Conservation (phyloP, 2,888 invertebrate genomes). For the Ormyrus rosae region DNA sequence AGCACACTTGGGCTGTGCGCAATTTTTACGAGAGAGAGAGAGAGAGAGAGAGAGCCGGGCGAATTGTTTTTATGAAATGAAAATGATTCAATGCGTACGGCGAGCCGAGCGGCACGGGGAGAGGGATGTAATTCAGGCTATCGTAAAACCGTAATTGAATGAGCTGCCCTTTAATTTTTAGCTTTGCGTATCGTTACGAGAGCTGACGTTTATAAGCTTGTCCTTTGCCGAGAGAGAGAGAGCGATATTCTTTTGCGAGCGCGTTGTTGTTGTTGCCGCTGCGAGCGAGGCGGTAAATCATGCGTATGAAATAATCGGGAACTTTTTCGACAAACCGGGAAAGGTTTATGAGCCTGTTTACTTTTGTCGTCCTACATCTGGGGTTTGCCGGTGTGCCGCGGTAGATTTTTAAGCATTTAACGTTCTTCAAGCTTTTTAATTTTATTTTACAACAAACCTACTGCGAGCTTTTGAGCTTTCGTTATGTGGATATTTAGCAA, state of each 20-base stretch:
- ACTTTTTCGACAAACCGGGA: too few relatives aligned
- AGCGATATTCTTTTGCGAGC: neutral
- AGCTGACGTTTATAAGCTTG: conserved; percentile 52
- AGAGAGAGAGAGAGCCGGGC: conserved; percentile 8
- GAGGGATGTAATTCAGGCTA: conserved; percentile 25
- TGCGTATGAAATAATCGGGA: too few relatives aligned
- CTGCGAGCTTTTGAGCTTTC: too few relatives aligned
- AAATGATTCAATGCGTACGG: conserved; percentile 42
- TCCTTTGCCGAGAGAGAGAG: conserved; percentile 8
- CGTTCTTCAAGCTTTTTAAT: too few relatives aligned
- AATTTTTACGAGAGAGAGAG: conserved; percentile 50
- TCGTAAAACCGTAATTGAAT: conserved; percentile 50
- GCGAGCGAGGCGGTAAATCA: too few relatives aligned
- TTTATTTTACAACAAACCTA: too few relatives aligned
- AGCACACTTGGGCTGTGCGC: conserved; percentile 8
- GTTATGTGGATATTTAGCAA: too few relatives aligned
- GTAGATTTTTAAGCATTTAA: too few relatives aligned
- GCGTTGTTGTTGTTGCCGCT: neutral
- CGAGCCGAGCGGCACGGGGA: neutral
- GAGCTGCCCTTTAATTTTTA: conserved; percentile 7
- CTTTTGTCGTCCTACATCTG: too few relatives aligned
- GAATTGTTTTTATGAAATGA: conserved; percentile 53
- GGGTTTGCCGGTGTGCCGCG: too few relatives aligned
- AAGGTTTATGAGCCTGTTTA: too few relatives aligned
- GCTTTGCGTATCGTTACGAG: conserved; percentile 43